These are phyloP conservation scores for Onychostoma macrolepis DNA, from an alignment of 2,113 vertebrate species.

Conservation along the genomic window DNA sequence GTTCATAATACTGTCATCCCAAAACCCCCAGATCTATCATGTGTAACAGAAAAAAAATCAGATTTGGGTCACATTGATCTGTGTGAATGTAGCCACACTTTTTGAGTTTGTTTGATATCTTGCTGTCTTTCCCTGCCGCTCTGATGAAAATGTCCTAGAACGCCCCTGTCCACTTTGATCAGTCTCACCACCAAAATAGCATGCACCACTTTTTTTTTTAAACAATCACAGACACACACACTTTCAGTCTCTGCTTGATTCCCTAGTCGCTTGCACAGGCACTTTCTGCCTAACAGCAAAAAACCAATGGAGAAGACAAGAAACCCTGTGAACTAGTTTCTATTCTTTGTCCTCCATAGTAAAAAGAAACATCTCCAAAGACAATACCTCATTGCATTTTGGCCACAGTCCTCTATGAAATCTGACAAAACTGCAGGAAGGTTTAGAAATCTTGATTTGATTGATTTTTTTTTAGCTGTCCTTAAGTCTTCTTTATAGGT, in stretches of 20 bases:
- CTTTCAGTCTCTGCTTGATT: conserved; percentile 28
- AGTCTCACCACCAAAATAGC: conserved; percentile 53
- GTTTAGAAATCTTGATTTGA: not conserved
- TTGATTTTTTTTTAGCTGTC: not conserved
- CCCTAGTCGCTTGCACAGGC: conserved; percentile 19
- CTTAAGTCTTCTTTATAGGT: not conserved
- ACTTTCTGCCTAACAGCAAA: conserved; percentile 25
- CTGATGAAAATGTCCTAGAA: conserved; percentile 45
- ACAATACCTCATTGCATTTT: conserved; percentile 12
- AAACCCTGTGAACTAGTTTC: conserved; percentile 24
- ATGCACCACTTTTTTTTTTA: conserved; percentile 1
- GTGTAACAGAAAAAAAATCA: not conserved
- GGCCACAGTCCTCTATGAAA: not conserved
- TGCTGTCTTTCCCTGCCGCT: not conserved
- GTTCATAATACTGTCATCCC: not conserved
- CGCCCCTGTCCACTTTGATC: conserved; percentile 62
- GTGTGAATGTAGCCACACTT: not conserved
- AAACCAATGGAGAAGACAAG: conserved; percentile 14
- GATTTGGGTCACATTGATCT: conserved; percentile 7
- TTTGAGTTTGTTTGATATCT: conserved; percentile 40
- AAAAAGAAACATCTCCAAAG: not conserved
- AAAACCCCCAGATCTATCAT: not conserved
- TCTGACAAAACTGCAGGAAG: not conserved
- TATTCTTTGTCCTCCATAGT: not conserved
- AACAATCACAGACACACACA: conserved; percentile 28